A percentile compares a stretch with the other conserved stretches of the same genome.
phyloP scores from a whole-genome alignment of 2,113 vertebrate species.

The Steatornis caripensis region DNA sequence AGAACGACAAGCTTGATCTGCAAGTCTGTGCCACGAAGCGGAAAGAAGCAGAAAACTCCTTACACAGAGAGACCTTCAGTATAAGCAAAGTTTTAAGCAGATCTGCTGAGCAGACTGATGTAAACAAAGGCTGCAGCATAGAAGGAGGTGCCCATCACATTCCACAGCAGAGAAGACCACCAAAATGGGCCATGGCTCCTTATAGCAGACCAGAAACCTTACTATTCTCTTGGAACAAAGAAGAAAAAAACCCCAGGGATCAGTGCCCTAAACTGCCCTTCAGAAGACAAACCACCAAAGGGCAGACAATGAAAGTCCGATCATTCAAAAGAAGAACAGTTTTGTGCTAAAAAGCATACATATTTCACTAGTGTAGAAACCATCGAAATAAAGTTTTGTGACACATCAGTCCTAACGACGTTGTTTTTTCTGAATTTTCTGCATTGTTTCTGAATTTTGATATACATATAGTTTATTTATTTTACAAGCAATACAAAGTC shows the following conservation, averaged over 20 bases:
- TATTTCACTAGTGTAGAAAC: not conserved
- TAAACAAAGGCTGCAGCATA: not conserved
- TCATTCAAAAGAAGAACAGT: not conserved
- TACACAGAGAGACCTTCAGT: not conserved
- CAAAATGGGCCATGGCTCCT: not conserved
- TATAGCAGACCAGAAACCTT: not conserved
- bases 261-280: not conserved
- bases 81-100: not conserved
- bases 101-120: not conserved
- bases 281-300: not conserved
- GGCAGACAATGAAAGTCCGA: not conserved
- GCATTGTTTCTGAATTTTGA: not conserved
- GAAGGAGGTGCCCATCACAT: not conserved
- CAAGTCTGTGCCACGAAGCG: accelerated
- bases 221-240: not conserved
- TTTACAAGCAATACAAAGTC: not conserved
- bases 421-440: too few relatives aligned
- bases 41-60: not conserved
- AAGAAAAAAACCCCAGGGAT: not conserved
- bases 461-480: not conserved
- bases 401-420: not conserved
- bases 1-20: not conserved
- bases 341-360: not conserved
- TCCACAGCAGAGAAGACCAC: not conserved
- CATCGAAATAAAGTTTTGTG: not conserved